A percentile compares a stretch with the other conserved stretches of the same genome.
phyloP scores from a whole-genome alignment of 2,888 invertebrate genomes.

The Lasioglossum lativentre region DNA sequence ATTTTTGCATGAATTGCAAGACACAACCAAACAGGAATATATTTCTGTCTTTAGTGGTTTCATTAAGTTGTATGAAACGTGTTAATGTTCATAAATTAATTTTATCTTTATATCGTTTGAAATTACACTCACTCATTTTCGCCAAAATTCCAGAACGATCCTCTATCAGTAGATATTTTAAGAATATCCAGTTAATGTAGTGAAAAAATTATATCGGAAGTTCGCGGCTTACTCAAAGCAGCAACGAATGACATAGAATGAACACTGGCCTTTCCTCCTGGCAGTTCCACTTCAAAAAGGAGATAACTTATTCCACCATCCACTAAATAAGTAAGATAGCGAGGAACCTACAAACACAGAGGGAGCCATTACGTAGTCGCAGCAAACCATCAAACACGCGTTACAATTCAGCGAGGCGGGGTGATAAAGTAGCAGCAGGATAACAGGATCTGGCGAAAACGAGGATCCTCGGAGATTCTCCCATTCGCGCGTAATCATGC shows the following conservation, averaged over 20 bases:
- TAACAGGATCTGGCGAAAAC: neutral
- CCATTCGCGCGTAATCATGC: constrained; percentile 44
- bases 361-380: neutral
- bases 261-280: neutral
- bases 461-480: neutral
- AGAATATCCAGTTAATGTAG: neutral
- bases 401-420: neutral
- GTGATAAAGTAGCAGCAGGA: neutral
- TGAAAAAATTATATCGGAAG: neutral
- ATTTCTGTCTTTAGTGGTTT: too few species aligned
- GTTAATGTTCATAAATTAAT: neutral
- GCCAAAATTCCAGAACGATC: neutral
- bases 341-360: neutral
- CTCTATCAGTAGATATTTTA: too few species aligned
- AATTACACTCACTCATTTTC: too few species aligned
- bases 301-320: neutral
- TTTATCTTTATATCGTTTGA: too few species aligned
- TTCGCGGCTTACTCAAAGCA: neutral
- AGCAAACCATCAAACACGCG: constrained; percentile 1
- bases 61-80: too few species aligned
- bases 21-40: too few species aligned
- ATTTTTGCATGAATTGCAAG: too few species aligned
- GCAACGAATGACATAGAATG: neutral
- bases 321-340: neutral
- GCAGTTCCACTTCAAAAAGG: neutral